phyloP scores from a whole-genome alignment of 1,140 invertebrate species.

The Globodera rostochiensis region DNA sequence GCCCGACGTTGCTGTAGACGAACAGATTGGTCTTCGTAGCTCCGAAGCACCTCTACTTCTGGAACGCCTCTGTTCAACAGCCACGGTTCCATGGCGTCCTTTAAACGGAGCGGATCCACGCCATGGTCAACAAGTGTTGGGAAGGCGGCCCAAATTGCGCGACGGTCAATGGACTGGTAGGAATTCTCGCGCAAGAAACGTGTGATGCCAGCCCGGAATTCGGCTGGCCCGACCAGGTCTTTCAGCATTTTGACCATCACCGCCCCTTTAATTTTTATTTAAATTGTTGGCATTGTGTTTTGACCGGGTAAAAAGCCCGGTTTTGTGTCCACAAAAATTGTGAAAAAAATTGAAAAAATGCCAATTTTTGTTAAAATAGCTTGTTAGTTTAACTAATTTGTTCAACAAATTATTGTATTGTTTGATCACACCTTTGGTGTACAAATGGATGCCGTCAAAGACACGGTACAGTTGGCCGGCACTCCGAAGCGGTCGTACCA shows the following conservation, averaged over 20 bases:
- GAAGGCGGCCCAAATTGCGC: conserved; percentile 50
- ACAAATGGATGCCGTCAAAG: conserved; percentile 58
- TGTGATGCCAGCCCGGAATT: conserved; percentile 52
- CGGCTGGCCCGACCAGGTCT: conserved; percentile 52
- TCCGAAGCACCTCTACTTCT: conserved; percentile 58
- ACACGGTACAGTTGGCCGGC: conserved; percentile 47
- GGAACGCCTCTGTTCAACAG: conserved; percentile 60
- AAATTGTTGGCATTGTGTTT: not conserved
- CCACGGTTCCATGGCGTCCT: conserved; percentile 59
- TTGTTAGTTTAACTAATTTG: too few species aligned
- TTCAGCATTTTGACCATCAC: conserved; percentile 57
- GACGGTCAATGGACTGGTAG: conserved; percentile 48
- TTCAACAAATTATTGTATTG: too few species aligned
- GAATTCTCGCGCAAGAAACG: conserved; percentile 35
- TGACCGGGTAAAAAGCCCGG: too few species aligned
- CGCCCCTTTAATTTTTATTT: conserved; percentile 1
- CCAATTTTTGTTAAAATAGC: too few species aligned
- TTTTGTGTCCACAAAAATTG: too few species aligned
- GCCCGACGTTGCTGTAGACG: conserved; percentile 49
- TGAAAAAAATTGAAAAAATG: too few species aligned
- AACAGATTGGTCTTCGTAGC: conserved; percentile 62
- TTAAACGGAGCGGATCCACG: conserved; percentile 52
- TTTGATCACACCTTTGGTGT: conserved; percentile 49
- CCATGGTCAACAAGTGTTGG: conserved; percentile 60
- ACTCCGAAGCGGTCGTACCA: conserved; percentile 33